Evolutionary conservation across 53 echinoderm and acorn worm species (phyloP), one percentile per base, ranked within the genome.

Genomic region (Holothuria leucospilota): DNA sequence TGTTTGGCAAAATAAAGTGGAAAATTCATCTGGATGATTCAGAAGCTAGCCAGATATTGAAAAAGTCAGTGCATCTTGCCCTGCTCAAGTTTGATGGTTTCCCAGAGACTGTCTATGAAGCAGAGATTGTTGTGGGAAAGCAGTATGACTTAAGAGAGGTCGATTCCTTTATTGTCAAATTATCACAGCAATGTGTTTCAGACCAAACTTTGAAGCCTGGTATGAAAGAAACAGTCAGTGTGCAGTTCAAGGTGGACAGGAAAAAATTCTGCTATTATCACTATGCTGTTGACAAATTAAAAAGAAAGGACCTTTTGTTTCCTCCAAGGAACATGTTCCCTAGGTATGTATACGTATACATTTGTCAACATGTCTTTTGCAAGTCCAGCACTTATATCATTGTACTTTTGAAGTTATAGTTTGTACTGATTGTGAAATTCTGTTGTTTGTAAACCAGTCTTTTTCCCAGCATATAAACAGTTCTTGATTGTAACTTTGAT

Each of bases 221-320:
- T 13, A 27, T 20, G 20, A n/a, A 5, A 66, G 29, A 20, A 27
- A 41, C 16, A 38, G 70, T 70, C 13, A 20, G 29, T 9, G 70
- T 70, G 1, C 39, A 30, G 70, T 70, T 70, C 70, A 70, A 70
- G 70, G 40, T 70, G 38, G 70, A 70, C 38, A 34, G 70, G 40
- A 20, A 39, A 13, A 20, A 38, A 20, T 30, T 70, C 70, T 70
- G 70, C 13, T 39, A 30, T 20, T 41, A 70, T 39, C 38, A 13
- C 27, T 70, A 30, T 70, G 70, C 70, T 34, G 29, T 70, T 13
- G 70, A 70, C 70, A 30, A 29, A 38, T 38, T 70, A 0, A 34
- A 70, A 70, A 41, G 40, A 70, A 70, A 38, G 20, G 39, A 70
- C 2, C 70, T 70, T 16, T 13, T 70, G 34, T 70, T 70, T 70